phyloP scores from a whole-genome alignment of 2,888 invertebrate genomes.

The Archips xylosteana region DNA sequence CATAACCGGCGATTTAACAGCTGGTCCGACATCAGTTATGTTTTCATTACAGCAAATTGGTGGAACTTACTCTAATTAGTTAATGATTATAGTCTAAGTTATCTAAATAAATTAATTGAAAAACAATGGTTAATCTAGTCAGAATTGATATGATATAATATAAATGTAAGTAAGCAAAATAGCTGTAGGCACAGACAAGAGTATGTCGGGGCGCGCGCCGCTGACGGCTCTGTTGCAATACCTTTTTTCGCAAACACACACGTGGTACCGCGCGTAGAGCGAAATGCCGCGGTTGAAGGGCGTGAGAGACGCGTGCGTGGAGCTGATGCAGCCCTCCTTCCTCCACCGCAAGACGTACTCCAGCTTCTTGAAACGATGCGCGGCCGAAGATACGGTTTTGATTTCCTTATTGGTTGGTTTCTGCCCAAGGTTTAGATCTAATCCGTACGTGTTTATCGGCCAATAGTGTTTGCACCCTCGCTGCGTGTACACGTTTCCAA shows the following conservation, averaged over 20 bases:
- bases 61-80: too few relatives aligned
- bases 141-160: neutral
- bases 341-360: neutral
- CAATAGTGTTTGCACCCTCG: neutral
- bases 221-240: neutral
- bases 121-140: too few relatives aligned
- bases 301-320: neutral
- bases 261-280: neutral
- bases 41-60: too few relatives aligned
- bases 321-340: neutral
- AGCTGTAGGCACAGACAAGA: neutral
- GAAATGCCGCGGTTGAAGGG: slow-evolving; percentile 1
- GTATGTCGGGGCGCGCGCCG: neutral
- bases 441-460: neutral
- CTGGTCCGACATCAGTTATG: too few relatives aligned
- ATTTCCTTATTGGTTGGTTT: too few relatives aligned
- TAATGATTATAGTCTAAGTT: too few relatives aligned
- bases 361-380: neutral
- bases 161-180: neutral
- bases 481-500: neutral
- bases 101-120: too few relatives aligned
- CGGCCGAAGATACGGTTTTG: neutral
- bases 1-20: too few relatives aligned
- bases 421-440: too few relatives aligned
- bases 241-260: neutral